These are phyloP conservation scores for Heterodera filipjevi DNA, from an alignment of 2,888 invertebrate species.

Conservation along the genomic window DNA sequence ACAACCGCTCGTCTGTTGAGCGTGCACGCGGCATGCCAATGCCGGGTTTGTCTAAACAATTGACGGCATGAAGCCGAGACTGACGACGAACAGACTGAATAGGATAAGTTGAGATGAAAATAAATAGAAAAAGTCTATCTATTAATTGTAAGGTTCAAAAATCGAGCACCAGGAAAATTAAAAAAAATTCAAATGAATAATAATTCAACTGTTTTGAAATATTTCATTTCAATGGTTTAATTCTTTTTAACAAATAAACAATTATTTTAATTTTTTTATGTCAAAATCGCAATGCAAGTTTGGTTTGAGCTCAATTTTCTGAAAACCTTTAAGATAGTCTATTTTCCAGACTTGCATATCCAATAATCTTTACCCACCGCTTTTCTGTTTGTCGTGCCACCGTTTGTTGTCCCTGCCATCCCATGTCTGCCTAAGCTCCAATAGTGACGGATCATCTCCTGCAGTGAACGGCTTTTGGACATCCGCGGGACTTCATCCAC, in stretches of 20 bases:
- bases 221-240: too few relatives aligned
- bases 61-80: background rate
- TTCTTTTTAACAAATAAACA: too few relatives aligned
- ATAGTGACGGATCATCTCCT: background rate
- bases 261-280: too few relatives aligned
- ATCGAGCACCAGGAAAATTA: too few relatives aligned
- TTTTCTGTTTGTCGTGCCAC: background rate
- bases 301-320: too few relatives aligned
- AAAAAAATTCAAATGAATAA: too few relatives aligned
- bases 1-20: slow-evolving; percentile 10
- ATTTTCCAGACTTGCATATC: background rate
- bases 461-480: background rate
- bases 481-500: background rate
- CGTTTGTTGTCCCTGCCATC: background rate
- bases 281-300: too few relatives aligned
- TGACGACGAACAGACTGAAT: background rate
- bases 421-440: background rate
- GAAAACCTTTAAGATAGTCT: background rate
- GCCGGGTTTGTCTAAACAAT: background rate
- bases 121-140: background rate
- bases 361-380: background rate
- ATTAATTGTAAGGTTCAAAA: too few relatives aligned
- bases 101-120: background rate
- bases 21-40: slow-evolving; percentile 1
- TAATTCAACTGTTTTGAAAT: too few relatives aligned